Base-by-base conservation (phyloP, 2,113 vertebrate genomes). In the Aptenodytes patagonicus region DNA sequence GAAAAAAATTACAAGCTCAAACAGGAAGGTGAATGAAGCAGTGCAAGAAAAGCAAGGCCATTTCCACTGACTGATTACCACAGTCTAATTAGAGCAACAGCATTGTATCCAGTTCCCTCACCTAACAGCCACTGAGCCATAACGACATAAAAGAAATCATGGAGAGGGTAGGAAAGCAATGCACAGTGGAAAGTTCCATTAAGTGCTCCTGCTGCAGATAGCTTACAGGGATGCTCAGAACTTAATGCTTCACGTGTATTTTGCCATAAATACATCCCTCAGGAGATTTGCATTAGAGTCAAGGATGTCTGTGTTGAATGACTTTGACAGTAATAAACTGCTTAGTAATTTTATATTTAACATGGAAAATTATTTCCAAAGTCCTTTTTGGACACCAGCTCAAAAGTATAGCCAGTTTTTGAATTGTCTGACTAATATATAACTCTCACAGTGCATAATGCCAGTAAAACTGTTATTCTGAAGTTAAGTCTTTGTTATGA, bases 311-410 rank as follows among this genome's bases (percentile, higher is more conserved):
- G 65, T 79, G 83, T 91, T 93, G 90, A 98, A 85, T 94, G 75
- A 93, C 75, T 97, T 95, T 97, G 96, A 97, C 96, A 97, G 89
- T 89, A 98, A 97, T 87, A 96, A 97, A 95, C 72, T 93, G 38
- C 89, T 96, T 93, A 95, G 89, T 94, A 93, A 93, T 96, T 95
- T 97, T 97, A 97, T 84, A 49, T 96, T 97, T 96, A 97, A 96
- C 87, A 85, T 40, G 87, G 93, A 93, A 96, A 97, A 97, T 96
- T 96, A 96, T 97, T 97, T 98, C 91, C 88, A 95, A 96, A 97
- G 72, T 93, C 95, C 69, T 95, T 97, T 70, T 97, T 86, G 96
- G 97, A 97, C 78, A 86, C 40, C 57, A 86, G 24, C 66, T 97
- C 93, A 96, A 47, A 96, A 83, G 76, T 76, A 88, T 65, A 94